phyloP scores from a whole-genome alignment of 2,797 vertebrate genomes.

The Anguilla marmorata region DNA sequence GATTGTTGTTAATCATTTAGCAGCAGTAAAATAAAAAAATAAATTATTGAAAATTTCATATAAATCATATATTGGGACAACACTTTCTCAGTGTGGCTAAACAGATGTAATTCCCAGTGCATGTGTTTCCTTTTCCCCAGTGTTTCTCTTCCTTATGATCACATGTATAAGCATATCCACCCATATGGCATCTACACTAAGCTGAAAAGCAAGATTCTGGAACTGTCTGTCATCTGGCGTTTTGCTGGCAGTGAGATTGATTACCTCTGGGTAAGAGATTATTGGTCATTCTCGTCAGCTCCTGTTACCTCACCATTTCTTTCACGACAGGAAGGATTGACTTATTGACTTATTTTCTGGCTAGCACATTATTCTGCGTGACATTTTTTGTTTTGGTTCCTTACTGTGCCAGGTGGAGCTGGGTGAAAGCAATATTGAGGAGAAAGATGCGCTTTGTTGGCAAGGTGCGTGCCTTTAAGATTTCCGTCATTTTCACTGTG shows the following conservation, averaged over 20 bases:
- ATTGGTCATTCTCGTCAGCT: neutral
- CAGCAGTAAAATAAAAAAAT: neutral
- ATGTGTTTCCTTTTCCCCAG: constrained; percentile 54
- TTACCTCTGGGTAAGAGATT: constrained; percentile 68
- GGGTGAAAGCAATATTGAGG: constrained; percentile 45
- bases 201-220: constrained; percentile 71
- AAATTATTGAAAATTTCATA: too few relatives aligned
- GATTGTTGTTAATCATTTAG: neutral
- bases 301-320: neutral
- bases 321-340: neutral
- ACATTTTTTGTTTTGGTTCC: neutral
- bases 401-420: constrained; percentile 59
- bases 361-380: neutral
- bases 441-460: constrained; percentile 65
- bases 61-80: neutral
- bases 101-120: neutral
- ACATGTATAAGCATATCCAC: constrained; percentile 77
- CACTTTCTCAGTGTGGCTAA: neutral
- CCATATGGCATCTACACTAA: constrained; percentile 70
- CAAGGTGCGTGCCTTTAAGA: constrained; percentile 38
- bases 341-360: neutral
- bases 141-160: constrained; percentile 72
- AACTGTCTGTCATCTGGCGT: constrained; percentile 73
- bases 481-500: neutral
- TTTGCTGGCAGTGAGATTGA: constrained; percentile 58